These are phyloP conservation scores for Corynorhinus townsendii DNA, from an alignment of 2,113 vertebrate genomes.

Conservation along the genomic window DNA sequence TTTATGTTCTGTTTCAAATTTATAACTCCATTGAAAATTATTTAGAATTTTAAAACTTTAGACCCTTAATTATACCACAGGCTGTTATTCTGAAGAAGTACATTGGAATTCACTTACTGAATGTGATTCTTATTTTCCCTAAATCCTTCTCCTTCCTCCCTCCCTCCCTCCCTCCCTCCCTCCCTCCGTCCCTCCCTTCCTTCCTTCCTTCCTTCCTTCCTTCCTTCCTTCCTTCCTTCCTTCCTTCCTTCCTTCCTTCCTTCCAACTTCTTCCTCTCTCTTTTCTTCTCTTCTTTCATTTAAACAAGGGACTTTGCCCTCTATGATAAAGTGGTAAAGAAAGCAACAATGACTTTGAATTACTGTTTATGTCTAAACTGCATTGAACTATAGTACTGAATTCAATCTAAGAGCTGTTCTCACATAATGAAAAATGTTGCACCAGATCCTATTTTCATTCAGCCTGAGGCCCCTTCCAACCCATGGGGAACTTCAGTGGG, in stretches of 20 bases:
- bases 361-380: not conserved
- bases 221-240: not conserved
- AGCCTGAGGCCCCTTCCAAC: not conserved
- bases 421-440: not conserved
- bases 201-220: not conserved
- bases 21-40: constrained; percentile 33
- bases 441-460: not conserved
- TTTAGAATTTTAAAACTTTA: constrained; percentile 24
- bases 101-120: not conserved
- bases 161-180: not conserved
- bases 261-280: too few relatives aligned
- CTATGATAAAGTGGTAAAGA: not conserved
- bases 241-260: not conserved
- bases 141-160: not conserved
- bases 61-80: not conserved
- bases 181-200: too few relatives aligned
- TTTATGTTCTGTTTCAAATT: constrained; percentile 35
- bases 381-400: not conserved
- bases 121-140: not conserved
- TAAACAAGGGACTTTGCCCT: not conserved
- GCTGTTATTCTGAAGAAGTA: not conserved
- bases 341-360: not conserved
- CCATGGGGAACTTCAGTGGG: not conserved
- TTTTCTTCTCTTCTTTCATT: not conserved
- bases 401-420: not conserved